Conservation (phyloP, 2,797 vertebrate genomes). For the Acanthornis magna region DNA sequence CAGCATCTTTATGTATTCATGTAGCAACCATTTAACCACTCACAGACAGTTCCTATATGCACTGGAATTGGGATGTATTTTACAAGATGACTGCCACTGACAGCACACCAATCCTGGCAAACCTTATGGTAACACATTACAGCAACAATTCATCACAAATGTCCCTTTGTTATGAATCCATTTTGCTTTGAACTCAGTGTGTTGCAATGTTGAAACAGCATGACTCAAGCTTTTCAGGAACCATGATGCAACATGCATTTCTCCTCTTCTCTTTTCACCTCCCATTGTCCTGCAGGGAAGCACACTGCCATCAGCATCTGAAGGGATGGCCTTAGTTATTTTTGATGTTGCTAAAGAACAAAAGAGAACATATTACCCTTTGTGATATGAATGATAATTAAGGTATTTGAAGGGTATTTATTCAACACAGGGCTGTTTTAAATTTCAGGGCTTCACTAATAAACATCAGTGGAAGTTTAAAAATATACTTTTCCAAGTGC, state of each 20-base stretch:
- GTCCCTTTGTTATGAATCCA: not conserved
- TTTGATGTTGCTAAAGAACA: constrained; percentile 29
- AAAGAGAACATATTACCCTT: not conserved
- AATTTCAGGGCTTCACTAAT: constrained; percentile 60
- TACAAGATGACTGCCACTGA: constrained; percentile 1
- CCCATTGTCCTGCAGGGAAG: not conserved
- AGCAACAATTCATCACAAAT: constrained; percentile 16
- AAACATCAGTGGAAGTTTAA: constrained; percentile 59
- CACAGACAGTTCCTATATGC: not conserved
- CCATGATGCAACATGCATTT: not conserved
- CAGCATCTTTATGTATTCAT: not conserved
- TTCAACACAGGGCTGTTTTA: constrained; percentile 41
- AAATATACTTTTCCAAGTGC: not conserved
- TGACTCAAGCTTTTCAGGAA: not conserved
- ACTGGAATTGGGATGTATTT: constrained; percentile 4
- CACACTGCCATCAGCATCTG: not conserved
- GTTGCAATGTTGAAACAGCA: constrained; percentile 16
- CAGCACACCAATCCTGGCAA: not conserved
- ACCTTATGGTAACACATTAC: not conserved
- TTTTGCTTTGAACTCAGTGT: constrained; percentile 18
- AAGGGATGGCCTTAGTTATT: not conserved
- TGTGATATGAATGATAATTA: constrained; percentile 17
- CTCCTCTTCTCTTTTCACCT: not conserved
- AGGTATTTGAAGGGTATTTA: constrained; percentile 22
- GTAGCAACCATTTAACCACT: constrained; percentile 30